Base-by-base conservation (phyloP, 2,888 invertebrate species). In the Boloria euphrosyne region DNA sequence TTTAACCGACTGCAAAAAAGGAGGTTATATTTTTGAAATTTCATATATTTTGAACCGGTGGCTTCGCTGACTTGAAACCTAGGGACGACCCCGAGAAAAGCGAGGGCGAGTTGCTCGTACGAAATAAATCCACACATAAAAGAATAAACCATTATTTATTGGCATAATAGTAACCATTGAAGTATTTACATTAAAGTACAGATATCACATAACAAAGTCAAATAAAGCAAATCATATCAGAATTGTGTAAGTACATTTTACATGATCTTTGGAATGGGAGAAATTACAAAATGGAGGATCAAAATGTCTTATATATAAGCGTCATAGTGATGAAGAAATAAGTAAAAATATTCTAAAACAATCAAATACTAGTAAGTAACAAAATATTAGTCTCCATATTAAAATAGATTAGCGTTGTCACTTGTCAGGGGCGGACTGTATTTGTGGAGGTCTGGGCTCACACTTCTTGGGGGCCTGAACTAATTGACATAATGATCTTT, bases 111-210 rank as follows among this genome's bases (percentile, higher is more conserved):
- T n/a, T n/a, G n/a, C n/a, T n/a, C n/a, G 18, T 17, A 57, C 43
- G 65, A 76, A 78, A 74, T 74, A 83, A 83, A 82, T 79, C 70
- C 76, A 74, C 53, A 73, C 64, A 76, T 88, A 89, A 85, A 90
- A 91, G 90, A 90, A 90, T 90, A 90, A 89, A 90, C 84, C 85
- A 85, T 85, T 75, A 84, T 89, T 89, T 87, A 90, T 89, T 90
- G 85, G 84, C 84, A 85, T 87, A 76, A 85, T 83, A 84, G 77
- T 87, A 87, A 89, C 82, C 84, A 84, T 80, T 83, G 80, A 87
- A 86, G 86, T 86, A 90, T 89, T 87, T 87, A 81, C 85, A 90
- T 83, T 84, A 85, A 84, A 81, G 83, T 83, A 88, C 81, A 85
- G 81, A 86, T 89, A 90, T 90, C 91, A 91, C 89, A 87, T 88